phyloP scores from a whole-genome alignment of 2,113 vertebrate species.

The Nicator chloris region DNA sequence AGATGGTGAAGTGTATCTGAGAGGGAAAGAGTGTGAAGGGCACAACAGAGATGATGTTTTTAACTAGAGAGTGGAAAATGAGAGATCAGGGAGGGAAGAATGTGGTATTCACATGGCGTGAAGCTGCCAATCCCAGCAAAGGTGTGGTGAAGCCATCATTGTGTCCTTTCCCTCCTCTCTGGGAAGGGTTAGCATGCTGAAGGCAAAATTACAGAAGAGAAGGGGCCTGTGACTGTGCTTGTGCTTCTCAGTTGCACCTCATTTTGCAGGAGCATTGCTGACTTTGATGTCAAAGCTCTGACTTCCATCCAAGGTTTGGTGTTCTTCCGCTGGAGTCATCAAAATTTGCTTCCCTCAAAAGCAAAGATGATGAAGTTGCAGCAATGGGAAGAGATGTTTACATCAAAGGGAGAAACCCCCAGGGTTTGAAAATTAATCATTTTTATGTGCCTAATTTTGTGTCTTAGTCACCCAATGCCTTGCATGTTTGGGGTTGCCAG shows the following conservation, averaged over 20 bases:
- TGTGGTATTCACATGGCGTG: background rate
- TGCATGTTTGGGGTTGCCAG: background rate
- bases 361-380: background rate
- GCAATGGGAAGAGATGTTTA: background rate
- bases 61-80: background rate
- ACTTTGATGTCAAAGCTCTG: background rate
- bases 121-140: background rate
- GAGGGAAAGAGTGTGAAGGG: background rate
- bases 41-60: background rate
- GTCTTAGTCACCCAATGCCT: background rate
- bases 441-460: slow-evolving; percentile 18
- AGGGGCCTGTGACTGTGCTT: background rate
- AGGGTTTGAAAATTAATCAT: background rate
- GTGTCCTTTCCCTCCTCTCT: background rate
- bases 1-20: background rate
- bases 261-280: background rate
- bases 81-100: background rate
- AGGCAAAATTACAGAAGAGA: background rate
- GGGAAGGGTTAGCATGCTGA: background rate
- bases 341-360: background rate
- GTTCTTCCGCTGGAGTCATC: background rate
- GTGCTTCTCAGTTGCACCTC: background rate
- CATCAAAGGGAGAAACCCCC: background rate
- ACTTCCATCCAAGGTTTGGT: background rate
- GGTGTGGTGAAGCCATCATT: background rate